phyloP scores from a whole-genome alignment of 2,797 vertebrate genomes.

The Enteromius thamalakanensis region DNA sequence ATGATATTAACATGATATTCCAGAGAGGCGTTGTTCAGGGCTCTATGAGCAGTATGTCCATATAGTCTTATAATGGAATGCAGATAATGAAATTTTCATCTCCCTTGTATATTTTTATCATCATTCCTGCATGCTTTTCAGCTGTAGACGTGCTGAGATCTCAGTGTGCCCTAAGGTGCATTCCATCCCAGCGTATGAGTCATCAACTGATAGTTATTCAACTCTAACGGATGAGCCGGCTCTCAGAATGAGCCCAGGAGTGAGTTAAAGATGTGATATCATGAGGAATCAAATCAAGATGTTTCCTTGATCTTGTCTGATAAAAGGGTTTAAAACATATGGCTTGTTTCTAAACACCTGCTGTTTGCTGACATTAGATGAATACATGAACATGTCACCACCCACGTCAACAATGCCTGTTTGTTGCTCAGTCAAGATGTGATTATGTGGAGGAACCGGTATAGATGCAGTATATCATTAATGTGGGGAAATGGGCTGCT shows the following conservation, averaged over 20 bases:
- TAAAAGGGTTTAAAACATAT: neutral
- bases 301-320: neutral
- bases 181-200: neutral
- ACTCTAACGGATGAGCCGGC: neutral
- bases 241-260: conserved; percentile 21
- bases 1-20: neutral
- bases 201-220: conserved; percentile 30
- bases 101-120: conserved; percentile 19
- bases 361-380: neutral
- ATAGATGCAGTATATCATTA: neutral
- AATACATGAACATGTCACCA: neutral
- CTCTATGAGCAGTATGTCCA: neutral
- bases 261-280: neutral
- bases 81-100: conserved; percentile 15
- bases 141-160: conserved; percentile 1
- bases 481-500: neutral
- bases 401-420: neutral
- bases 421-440: neutral
- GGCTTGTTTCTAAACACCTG: neutral
- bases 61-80: conserved; percentile 15
- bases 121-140: conserved; percentile 18
- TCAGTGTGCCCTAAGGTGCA: conserved; percentile 12
- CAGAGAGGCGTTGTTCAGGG: neutral
- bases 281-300: neutral
- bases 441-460: neutral